Evolutionary conservation across 2,113 vertebrate genomes (phyloP).

Genomic region (Hydrolagus affinis): DNA sequence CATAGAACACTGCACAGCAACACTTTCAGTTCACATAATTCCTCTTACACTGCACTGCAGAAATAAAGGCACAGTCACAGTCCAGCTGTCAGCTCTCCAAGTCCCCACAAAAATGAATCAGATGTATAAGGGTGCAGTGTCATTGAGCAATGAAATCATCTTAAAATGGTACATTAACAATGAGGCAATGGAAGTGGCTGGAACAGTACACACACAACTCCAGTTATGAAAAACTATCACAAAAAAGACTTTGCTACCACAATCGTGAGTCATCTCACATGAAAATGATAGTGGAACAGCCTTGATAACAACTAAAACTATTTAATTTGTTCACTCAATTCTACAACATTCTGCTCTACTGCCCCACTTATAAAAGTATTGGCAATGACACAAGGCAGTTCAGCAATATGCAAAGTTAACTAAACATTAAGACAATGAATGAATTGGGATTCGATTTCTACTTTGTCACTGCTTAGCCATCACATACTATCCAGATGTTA

Average conservation of each 20-base stretch:
- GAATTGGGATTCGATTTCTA: background rate
- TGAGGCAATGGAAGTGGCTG: background rate
- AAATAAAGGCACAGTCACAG: background rate
- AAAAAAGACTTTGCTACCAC: too few species aligned
- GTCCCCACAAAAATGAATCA: background rate
- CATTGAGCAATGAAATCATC: background rate
- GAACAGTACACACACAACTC: background rate
- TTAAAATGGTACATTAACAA: background rate
- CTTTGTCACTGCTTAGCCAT: background rate
- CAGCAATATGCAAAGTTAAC: background rate
- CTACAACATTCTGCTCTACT: background rate
- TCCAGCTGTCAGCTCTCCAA: slow-evolving; percentile 29
- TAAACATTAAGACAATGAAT: background rate
- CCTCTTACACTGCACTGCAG: slow-evolving; percentile 28
- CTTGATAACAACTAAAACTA: background rate
- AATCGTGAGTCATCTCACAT: background rate
- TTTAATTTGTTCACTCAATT: background rate
- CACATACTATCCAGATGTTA: background rate
- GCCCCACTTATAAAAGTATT: too few species aligned
- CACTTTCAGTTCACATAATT: slow-evolving; percentile 27
- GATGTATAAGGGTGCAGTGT: background rate
- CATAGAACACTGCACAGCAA: background rate
- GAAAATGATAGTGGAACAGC: background rate
- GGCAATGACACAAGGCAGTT: background rate
- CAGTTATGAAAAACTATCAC: background rate